A percentile compares a stretch with the other conserved stretches of the same genome.
Evolutionary conservation across 2,888 invertebrate genomes (phyloP).

Genomic region (Aleiodes testaceus): DNA sequence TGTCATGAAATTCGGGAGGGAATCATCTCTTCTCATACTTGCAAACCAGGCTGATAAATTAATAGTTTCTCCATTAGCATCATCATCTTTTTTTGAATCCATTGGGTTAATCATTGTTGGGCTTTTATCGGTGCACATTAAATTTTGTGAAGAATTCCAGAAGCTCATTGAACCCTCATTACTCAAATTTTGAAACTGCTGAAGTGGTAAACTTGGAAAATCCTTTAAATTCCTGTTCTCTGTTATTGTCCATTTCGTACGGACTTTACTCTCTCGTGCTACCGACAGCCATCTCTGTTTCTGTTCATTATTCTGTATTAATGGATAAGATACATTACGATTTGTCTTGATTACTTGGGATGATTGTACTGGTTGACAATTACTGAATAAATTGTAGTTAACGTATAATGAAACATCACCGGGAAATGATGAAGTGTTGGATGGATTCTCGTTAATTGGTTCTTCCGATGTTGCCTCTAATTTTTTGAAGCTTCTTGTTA

Average conservation of each 20-base stretch:
- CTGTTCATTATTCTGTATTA: conserved; percentile 26
- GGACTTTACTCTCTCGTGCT: conserved; percentile 63
- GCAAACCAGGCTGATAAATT: conserved; percentile 69
- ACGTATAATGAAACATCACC: conserved; percentile 67
- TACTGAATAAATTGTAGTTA: conserved; percentile 57
- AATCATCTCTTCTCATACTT: conserved; percentile 60
- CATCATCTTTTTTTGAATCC: conserved; percentile 56
- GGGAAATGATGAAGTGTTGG: conserved; percentile 60
- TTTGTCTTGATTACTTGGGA: background rate
- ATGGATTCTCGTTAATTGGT: conserved; percentile 44
- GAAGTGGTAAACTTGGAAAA: conserved; percentile 1
- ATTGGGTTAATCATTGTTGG: conserved; percentile 64
- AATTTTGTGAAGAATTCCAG: conserved; percentile 34
- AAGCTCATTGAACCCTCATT: conserved; percentile 9
- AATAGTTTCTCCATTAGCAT: conserved; percentile 62
- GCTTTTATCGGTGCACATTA: conserved; percentile 33
- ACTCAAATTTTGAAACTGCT: background rate
- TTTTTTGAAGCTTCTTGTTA: conserved; percentile 60
- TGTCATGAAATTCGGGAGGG: conserved; percentile 14
- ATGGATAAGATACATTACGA: conserved; percentile 18
- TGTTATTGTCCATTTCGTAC: conserved; percentile 67
- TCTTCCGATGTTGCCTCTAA: conserved; percentile 54
- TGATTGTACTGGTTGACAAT: conserved; percentile 3
- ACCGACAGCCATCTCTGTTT: conserved; percentile 39
- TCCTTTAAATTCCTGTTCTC: conserved; percentile 56